Evolutionary conservation across 2,797 vertebrate species (phyloP).

Genomic region (Gobionotothen gibberifrons): DNA sequence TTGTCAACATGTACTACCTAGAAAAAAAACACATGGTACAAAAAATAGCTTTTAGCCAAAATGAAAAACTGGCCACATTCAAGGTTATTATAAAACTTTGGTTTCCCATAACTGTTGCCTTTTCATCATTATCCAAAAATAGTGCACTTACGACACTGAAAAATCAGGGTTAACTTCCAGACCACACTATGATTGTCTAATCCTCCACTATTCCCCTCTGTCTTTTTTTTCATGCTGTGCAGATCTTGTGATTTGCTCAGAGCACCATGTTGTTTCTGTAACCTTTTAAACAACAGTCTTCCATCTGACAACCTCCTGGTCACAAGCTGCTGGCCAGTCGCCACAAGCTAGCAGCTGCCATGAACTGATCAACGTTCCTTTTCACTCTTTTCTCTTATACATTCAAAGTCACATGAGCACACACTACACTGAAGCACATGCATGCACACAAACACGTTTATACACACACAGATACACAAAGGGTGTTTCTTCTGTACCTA

Average conservation of each 20-base stretch:
- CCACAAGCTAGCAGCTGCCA: slow-evolving; percentile 74
- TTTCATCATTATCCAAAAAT: slow-evolving; percentile 55
- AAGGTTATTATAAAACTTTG: slow-evolving; percentile 1
- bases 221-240: slow-evolving; percentile 50
- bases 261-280: slow-evolving; percentile 80
- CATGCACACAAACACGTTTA: slow-evolving; percentile 4
- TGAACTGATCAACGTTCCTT: slow-evolving; percentile 63
- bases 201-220: slow-evolving; percentile 36
- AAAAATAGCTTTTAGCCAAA: too few relatives aligned
- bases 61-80: not conserved
- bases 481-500: not conserved
- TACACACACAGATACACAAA: not conserved
- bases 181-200: slow-evolving; percentile 32
- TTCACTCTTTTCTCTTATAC: slow-evolving; percentile 46
- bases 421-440: slow-evolving; percentile 14
- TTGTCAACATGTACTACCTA: not conserved
- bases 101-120: slow-evolving; percentile 18
- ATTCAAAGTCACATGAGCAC: slow-evolving; percentile 61
- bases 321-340: slow-evolving; percentile 82
- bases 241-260: slow-evolving; percentile 86
- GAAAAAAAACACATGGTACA: not conserved
- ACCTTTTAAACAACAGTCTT: slow-evolving; percentile 83
- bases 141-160: slow-evolving; percentile 32
- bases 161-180: slow-evolving; percentile 35
- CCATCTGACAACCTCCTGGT: slow-evolving; percentile 76